These are phyloP conservation scores for Lottia gigantea DNA, from an alignment of 2,888 invertebrate species.

Conservation along the genomic window DNA sequence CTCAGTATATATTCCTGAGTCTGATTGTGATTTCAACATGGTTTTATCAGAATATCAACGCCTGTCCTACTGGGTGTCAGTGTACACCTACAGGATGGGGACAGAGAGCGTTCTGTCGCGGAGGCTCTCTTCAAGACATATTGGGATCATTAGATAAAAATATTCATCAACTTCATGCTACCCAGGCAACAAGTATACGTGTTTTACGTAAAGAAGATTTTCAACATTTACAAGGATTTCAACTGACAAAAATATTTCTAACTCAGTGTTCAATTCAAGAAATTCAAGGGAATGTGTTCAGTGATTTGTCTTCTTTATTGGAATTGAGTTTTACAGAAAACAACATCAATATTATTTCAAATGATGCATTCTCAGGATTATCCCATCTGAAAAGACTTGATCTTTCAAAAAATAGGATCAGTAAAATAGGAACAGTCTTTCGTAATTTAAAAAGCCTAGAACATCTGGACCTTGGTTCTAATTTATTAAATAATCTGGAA, in stretches of 20 bases:
- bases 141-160: conserved; percentile 21
- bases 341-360: conserved; percentile 35
- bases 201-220: conserved; percentile 33
- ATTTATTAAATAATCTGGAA: conserved; percentile 33
- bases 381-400: conserved; percentile 37
- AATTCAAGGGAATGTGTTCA: conserved; percentile 41
- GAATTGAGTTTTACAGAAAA: conserved; percentile 43
- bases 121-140: conserved; percentile 15
- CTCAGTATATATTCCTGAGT: neutral
- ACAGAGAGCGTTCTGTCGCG: conserved; percentile 18
- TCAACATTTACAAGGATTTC: conserved; percentile 11
- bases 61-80: conserved; percentile 22
- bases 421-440: conserved; percentile 34
- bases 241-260: conserved; percentile 30
- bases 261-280: conserved; percentile 33
- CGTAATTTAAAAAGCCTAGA: conserved; percentile 35
- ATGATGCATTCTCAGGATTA: conserved; percentile 42
- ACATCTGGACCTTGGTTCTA: conserved; percentile 43
- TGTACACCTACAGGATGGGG: conserved; percentile 20
- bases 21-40: neutral
- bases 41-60: neutral
- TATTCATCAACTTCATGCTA: conserved; percentile 24
- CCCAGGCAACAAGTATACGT: conserved; percentile 19
- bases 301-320: conserved; percentile 27
- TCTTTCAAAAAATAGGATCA: conserved; percentile 45